These are phyloP conservation scores for Sebastes matsubarae DNA, from an alignment of 2,797 vertebrate genomes.

Conservation along the genomic window DNA sequence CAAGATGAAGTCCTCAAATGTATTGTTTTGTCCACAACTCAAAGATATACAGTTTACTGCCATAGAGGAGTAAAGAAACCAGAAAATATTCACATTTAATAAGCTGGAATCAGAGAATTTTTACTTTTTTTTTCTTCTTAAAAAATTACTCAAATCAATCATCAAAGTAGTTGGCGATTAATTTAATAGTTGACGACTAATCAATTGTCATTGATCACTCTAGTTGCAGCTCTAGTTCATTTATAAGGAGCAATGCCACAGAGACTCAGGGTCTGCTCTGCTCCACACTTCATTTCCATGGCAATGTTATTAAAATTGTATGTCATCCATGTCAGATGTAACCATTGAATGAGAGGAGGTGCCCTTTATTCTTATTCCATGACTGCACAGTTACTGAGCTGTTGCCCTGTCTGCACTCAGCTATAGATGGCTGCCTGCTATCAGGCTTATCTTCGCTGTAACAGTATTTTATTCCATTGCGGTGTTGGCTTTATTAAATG, in stretches of 20 bases:
- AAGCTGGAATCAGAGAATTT: too few species aligned
- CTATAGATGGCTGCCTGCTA: slow-evolving; percentile 34
- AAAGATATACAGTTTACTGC: too few species aligned
- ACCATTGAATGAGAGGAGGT: slow-evolving; percentile 14
- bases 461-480: slow-evolving; percentile 65
- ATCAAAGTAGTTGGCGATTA: too few species aligned
- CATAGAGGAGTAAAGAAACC: too few species aligned
- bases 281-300: slow-evolving; percentile 8
- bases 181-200: too few species aligned
- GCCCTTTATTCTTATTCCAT: slow-evolving; percentile 16
- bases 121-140: too few species aligned
- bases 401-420: slow-evolving; percentile 50
- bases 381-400: slow-evolving; percentile 32
- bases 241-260: not conserved
- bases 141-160: too few species aligned
- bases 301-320: slow-evolving; percentile 31
- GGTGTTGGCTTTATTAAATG: slow-evolving; percentile 75
- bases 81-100: too few species aligned
- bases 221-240: too few species aligned
- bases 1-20: too few species aligned
- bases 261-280: not conserved
- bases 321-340: slow-evolving; percentile 17
- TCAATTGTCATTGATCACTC: too few species aligned
- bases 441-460: slow-evolving; percentile 60
- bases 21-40: too few species aligned